phyloP scores from a whole-genome alignment of 2,888 invertebrate species.

The Tetanocera ferruginea region DNA sequence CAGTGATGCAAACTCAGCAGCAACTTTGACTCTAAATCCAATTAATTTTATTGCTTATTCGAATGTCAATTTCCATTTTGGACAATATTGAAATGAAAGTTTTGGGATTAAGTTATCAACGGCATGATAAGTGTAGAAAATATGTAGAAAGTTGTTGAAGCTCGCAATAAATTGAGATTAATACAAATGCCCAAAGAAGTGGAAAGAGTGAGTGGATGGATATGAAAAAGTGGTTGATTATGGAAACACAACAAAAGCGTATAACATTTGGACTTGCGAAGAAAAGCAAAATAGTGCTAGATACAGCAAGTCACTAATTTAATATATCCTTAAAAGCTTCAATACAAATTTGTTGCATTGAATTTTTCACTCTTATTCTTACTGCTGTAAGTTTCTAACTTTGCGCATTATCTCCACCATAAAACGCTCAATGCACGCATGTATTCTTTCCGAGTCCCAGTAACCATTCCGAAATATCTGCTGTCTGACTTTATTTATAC shows the following conservation, averaged over 20 bases:
- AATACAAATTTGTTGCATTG: no score
- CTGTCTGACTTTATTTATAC: not conserved
- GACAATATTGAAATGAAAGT: conserved; percentile 43
- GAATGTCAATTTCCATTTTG: conserved; percentile 45
- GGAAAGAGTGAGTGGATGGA: not conserved
- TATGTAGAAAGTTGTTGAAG: conserved; percentile 17
- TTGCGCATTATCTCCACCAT: not conserved
- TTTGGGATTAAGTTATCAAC: conserved; percentile 35
- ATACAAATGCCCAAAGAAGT: no score
- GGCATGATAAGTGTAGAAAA: conserved; percentile 1
- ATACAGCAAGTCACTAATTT: no score
- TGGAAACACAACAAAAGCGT: not conserved
- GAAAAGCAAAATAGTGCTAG: not conserved
- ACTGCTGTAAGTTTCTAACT: not conserved
- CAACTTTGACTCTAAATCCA: conserved; percentile 47
- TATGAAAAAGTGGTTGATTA: not conserved
- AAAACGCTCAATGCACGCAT: not conserved
- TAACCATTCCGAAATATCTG: not conserved
- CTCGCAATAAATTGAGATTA: not conserved
- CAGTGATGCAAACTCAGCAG: not conserved
- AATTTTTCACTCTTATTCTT: no score
- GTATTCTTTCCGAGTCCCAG: not conserved
- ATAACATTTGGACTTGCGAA: not conserved
- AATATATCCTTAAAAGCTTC: no score
- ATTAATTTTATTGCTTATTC: conserved; percentile 52